Base-by-base conservation (phyloP, 2,797 vertebrate species). In the Acropternis orthonyx region DNA sequence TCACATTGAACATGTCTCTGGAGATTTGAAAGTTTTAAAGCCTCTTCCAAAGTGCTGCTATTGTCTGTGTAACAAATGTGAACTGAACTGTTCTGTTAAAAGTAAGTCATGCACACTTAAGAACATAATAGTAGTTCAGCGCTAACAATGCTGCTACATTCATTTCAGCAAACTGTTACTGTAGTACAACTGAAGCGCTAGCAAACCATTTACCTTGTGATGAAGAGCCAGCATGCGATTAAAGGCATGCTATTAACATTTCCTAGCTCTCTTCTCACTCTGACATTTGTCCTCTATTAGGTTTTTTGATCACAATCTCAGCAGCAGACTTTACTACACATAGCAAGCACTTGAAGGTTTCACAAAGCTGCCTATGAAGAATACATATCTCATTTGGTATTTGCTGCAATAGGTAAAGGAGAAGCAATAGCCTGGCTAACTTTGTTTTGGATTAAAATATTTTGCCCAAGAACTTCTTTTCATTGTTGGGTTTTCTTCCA, bases 21-120 rank as follows among this genome's bases (percentile, higher is more conserved):
- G 68, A 39, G 72, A 76, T 69, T 75, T 81, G 30, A 58, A 92
- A 88, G 37, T 87, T 95, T 82, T 84, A 36, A 87, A 81, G 23
- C 55, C n/a, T 81, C 23, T 94, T 89, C 66, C n/a, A 43, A 94
- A 93, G 77, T 89, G 49, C 72, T 69, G 56, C 92, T 88, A 77
- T 94, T 94, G 84, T 94, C 82, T 79, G 52, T 28, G 24, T 75
- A 90, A 92, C 56, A 93, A 89, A 95, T 24, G 72, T 56, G 49
- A 90, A 69, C 69, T 48, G 82, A 94, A 75, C 80, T 67, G 37
- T 44, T 96, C 86, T 94, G 80, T 93, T 88, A 56, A 87, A 92
- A 95, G 46, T 34, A 68, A 96, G 67, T 73, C 88, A 65, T 48
- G 52, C 78, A 81, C 71, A 32, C 80, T 96, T 90, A 73, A 90